These are phyloP conservation scores for Conomelus anceps DNA, from an alignment of 2,888 invertebrate genomes.

Conservation along the genomic window DNA sequence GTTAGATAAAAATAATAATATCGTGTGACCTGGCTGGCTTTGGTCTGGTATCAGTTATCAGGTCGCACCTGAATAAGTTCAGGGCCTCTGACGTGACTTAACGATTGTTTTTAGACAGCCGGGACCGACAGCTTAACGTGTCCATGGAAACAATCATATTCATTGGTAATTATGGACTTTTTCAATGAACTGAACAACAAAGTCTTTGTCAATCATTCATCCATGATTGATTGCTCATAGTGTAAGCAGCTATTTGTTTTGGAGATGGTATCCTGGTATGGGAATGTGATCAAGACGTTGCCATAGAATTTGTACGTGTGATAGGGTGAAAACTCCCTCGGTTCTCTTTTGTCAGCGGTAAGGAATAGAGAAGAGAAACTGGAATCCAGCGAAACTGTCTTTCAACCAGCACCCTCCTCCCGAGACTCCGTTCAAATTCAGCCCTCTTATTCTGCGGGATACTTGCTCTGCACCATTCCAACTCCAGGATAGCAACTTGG, in stretches of 20 bases:
- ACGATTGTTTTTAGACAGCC: too few relatives aligned
- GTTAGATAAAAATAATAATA: too few relatives aligned
- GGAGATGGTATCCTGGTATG: neutral
- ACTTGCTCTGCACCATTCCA: neutral
- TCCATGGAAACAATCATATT: too few relatives aligned
- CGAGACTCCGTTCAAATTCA: neutral
- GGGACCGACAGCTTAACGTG: too few relatives aligned
- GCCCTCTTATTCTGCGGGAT: neutral
- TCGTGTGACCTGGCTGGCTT: too few relatives aligned
- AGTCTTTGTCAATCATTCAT: too few relatives aligned
- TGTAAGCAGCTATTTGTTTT: neutral
- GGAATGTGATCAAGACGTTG: neutral
- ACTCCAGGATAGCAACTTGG: neutral
- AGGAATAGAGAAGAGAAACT: neutral
- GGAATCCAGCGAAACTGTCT: neutral
- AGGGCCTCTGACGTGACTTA: too few relatives aligned
- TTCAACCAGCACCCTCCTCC: neutral
- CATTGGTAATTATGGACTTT: too few relatives aligned
- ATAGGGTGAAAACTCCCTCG: neutral
- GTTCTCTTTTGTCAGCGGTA: neutral
- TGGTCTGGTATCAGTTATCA: too few relatives aligned
- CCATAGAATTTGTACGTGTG: neutral
- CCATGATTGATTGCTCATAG: neutral
- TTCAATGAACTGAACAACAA: too few relatives aligned
- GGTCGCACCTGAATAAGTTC: too few relatives aligned